Base-by-base conservation (phyloP, 2,113 vertebrate species). In the Caranx melampygus region DNA sequence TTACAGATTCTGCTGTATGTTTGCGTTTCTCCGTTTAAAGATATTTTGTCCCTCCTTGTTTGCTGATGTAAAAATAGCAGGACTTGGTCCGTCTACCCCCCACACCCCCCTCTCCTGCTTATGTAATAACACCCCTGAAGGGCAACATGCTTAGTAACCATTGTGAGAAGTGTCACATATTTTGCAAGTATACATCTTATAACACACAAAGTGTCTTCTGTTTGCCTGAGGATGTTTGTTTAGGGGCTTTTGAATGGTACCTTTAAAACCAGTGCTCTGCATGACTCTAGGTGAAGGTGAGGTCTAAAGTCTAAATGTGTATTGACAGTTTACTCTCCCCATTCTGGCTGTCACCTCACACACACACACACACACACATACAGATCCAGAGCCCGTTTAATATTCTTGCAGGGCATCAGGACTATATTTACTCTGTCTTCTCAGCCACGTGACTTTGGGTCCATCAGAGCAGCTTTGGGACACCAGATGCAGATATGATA, bases 401-500 rank as follows among this genome's bases (percentile, higher is more conserved):
- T 84, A 67, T 73, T 69, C 15, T 68, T 81, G 72, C 57, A 26
- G 58, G 76, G 57, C n/a, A 14, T 63, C 21, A 20, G 55, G 69
- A 59, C 77, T 84, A 74, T 81, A 79, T 72, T 83, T 83, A 79
- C 33, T 64, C 77, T 63, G 55, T 64, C 72, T 75, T 78, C 57
- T 55, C 52, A n/a, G 20, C 62, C 78, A 88, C 21, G 33, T 86
- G 82, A 75, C 68, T 75, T 44, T 58, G 44, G 73, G 72, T 72
- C 69, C 88, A 89, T 71, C 80, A 82, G 55, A 86, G 70, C 66
- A 72, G 78, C 89, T 87, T 84, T 54, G 37, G 68, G 58, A 84
- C 77, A 85, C 79, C 84, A 85, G 79, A 82, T 89, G 80, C 78
- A 86, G 87, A 87, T 70, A 58, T 73, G 74, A 86, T 35, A 59